These are phyloP conservation scores for Hydropotes inermis DNA, from an alignment of 2,113 vertebrate species.

Conservation along the genomic window DNA sequence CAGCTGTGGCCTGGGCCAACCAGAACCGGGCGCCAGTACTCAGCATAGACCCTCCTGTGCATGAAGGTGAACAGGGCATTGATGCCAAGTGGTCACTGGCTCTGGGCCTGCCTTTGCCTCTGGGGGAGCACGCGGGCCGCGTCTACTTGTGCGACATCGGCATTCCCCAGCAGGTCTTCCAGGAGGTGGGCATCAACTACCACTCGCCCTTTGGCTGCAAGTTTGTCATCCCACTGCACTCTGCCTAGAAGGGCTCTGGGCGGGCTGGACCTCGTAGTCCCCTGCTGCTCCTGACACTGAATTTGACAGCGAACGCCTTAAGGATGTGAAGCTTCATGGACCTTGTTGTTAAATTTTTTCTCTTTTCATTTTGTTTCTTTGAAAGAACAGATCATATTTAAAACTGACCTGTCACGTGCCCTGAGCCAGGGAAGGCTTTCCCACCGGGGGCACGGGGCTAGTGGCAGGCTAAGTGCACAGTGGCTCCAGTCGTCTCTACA, in stretches of 20 bases:
- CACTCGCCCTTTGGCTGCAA: conserved; percentile 98
- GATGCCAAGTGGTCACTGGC: conserved; percentile 98
- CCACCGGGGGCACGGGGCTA: background rate
- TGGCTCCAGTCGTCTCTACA: background rate
- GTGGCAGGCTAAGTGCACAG: background rate
- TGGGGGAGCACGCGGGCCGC: conserved; percentile 91
- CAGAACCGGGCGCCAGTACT: conserved; percentile 95
- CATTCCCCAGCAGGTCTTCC: conserved; percentile 94
- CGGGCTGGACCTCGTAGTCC: background rate
- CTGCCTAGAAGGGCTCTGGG: conserved; percentile 80
- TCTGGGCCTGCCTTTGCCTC: conserved; percentile 91
- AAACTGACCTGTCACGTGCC: conserved; percentile 33
- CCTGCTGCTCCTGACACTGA: conserved; percentile 41
- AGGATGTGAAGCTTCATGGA: conserved; percentile 76
- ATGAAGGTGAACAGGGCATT: conserved; percentile 89
- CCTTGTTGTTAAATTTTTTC: conserved; percentile 29
- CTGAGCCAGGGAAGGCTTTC: background rate
- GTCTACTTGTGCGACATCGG: conserved; percentile 98
- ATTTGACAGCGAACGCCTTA: conserved; percentile 78
- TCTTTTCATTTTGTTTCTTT: conserved; percentile 64
- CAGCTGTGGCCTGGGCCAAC: conserved; percentile 96
- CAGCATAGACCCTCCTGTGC: conserved; percentile 94
- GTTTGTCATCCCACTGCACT: conserved; percentile 97
- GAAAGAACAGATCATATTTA: conserved; percentile 46
- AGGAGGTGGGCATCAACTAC: conserved; percentile 97